phyloP scores from a whole-genome alignment of 2,113 vertebrate species.

The Melierax canorus region DNA sequence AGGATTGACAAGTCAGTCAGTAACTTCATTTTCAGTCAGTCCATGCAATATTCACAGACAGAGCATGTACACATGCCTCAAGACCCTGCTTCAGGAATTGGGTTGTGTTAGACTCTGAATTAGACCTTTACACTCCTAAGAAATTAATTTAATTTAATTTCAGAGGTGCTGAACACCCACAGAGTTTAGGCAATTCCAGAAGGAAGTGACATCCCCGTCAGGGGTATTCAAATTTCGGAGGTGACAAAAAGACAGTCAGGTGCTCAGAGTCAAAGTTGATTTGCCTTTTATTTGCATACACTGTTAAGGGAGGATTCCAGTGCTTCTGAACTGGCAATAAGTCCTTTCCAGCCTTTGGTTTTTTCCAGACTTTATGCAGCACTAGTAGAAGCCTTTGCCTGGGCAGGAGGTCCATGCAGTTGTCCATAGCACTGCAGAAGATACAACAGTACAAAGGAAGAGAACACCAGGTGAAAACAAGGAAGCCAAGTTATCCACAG shows the following conservation, averaged over 20 bases:
- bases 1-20: neutral
- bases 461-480: neutral
- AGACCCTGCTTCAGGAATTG: neutral
- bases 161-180: neutral
- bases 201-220: neutral
- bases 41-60: neutral
- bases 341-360: neutral
- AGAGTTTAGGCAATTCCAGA: neutral
- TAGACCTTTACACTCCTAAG: neutral
- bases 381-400: neutral
- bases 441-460: neutral
- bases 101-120: neutral
- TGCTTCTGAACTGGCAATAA: neutral
- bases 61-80: neutral
- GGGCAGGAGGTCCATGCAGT: neutral
- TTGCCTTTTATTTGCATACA: neutral
- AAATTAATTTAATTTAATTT: neutral
- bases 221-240: neutral
- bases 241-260: neutral
- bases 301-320: neutral
- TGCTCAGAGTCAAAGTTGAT: neutral
- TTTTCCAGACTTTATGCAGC: neutral
- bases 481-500: neutral
- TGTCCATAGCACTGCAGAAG: neutral
- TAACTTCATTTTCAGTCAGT: neutral